Base-by-base conservation (phyloP, 2,888 invertebrate genomes). In the Neoscelio sp. region DNA sequence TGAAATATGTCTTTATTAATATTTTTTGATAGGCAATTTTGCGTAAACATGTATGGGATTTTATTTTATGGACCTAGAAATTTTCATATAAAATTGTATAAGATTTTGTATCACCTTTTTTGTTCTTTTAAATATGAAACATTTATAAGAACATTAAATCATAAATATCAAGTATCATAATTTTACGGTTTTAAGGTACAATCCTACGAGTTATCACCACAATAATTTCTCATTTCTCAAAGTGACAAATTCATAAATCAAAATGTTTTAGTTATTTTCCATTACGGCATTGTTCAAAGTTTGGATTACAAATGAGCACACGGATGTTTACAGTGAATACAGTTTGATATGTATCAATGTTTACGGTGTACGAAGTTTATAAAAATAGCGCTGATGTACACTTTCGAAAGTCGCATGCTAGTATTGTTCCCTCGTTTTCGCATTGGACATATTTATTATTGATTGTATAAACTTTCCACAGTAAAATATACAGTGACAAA, bases 281-380 rank as follows among this genome's bases (percentile, higher is more conserved):
- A 12, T 10, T 10, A 17, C 10, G 50, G 18, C 50, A 33, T 33
- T 52, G 50, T 33, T 33, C 50, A 8, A 52, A 52, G 50, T 33
- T 52, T 8, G 30, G 50, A 52, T 52, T 52, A 33, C 33, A 52
- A 52, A 52, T 33, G 50, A 33, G 15, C 30, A 52, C 20, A 7
- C 33, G 33, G 17, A 33, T 48, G 48, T 33, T 52, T 52, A 28
- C 50, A 15, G 33, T 17, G 50, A 33, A 52, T 52, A 28, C 48
- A 18, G 5, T 38, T 38, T 38, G 38, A 54, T 23, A 15, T 15
- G 38, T 38, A 26, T 54, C 23, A 38, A 54, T 38, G 38, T 38
- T 38, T 38, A 23, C 38, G 20, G 30, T 15, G 15, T 54, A n/a
- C 13, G 26, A 54, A 54, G 38, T 33, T 52, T 30, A 33, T 33